These are phyloP conservation scores for Litocranius walleri DNA, from an alignment of 2,113 vertebrate genomes.

Conservation along the genomic window DNA sequence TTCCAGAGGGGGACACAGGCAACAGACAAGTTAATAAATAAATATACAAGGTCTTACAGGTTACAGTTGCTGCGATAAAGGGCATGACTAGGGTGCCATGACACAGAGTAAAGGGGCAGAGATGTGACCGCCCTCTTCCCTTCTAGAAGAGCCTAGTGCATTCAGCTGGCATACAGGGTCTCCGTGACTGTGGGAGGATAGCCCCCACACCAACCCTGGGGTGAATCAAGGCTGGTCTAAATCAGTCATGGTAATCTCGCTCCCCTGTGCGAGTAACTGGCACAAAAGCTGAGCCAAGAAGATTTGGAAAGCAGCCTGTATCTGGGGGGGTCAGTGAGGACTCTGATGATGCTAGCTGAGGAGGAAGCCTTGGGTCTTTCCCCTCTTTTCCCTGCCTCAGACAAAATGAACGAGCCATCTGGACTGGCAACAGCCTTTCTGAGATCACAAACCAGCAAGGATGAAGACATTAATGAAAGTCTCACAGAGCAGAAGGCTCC, in stretches of 20 bases:
- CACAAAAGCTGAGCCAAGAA: background rate
- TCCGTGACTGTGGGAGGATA: background rate
- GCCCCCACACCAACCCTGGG: background rate
- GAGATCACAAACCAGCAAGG: background rate
- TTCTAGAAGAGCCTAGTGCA: background rate
- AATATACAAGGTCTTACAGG: background rate
- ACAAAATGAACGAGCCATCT: background rate
- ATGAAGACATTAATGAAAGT: background rate
- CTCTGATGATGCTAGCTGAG: background rate
- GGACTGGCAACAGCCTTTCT: background rate
- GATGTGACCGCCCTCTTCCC: background rate
- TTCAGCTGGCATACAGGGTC: background rate
- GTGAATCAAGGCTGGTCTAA: background rate
- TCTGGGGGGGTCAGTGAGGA: background rate
- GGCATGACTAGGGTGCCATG: background rate
- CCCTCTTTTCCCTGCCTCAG: background rate
- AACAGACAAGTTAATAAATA: background rate
- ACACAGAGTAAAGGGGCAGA: background rate
- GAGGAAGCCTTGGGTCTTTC: background rate
- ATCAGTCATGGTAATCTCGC: background rate
- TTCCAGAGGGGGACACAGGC: background rate
- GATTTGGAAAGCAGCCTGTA: background rate
- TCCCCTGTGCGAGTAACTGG: background rate
- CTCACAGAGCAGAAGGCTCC: background rate
- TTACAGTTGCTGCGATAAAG: background rate